phyloP scores from a whole-genome alignment of 1,140 invertebrate genomes.

The Notospermus geniculatus region DNA sequence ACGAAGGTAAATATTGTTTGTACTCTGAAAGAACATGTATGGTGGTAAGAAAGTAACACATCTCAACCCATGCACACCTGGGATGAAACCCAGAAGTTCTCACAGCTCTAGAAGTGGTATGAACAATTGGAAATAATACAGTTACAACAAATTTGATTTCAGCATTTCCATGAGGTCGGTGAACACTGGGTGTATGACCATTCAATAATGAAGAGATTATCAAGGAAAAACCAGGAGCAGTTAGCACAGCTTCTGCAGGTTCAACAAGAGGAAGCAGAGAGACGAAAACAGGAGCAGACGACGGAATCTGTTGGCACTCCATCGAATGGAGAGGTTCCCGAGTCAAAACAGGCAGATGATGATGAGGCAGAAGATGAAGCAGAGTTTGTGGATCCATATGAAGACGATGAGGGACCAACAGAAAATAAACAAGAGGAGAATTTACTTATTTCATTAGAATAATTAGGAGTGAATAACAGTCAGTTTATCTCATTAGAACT shows the following conservation, averaged over 20 bases:
- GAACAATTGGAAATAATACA: slow-evolving; percentile 9
- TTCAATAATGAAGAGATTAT: slow-evolving; percentile 54
- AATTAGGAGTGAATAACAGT: too few relatives aligned
- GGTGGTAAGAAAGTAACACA: background rate
- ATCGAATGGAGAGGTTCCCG: background rate
- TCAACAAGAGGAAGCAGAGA: background rate
- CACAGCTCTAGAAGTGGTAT: background rate
- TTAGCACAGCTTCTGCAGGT: slow-evolving; percentile 1
- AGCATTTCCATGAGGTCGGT: slow-evolving; percentile 61
- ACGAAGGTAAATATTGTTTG: slow-evolving; percentile 58
- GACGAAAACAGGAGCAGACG: background rate
- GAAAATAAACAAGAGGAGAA: background rate
- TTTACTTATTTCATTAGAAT: background rate
- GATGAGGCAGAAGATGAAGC: slow-evolving; percentile 10
- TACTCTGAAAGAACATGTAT: background rate
- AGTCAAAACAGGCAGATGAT: background rate
- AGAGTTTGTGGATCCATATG: background rate
- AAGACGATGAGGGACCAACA: slow-evolving; percentile 9
- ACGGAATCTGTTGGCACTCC: background rate
- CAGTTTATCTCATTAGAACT: too few relatives aligned
- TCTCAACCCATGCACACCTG: background rate
- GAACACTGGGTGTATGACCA: slow-evolving; percentile 63
- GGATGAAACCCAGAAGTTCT: too few relatives aligned
- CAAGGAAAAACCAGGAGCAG: slow-evolving; percentile 7
- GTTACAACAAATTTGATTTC: slow-evolving; percentile 33